Percentiles rank a stretch among this genome's conserved stretches.
phyloP scores from a whole-genome alignment of 1,140 invertebrate species.

The Drosophila eugracilis region DNA sequence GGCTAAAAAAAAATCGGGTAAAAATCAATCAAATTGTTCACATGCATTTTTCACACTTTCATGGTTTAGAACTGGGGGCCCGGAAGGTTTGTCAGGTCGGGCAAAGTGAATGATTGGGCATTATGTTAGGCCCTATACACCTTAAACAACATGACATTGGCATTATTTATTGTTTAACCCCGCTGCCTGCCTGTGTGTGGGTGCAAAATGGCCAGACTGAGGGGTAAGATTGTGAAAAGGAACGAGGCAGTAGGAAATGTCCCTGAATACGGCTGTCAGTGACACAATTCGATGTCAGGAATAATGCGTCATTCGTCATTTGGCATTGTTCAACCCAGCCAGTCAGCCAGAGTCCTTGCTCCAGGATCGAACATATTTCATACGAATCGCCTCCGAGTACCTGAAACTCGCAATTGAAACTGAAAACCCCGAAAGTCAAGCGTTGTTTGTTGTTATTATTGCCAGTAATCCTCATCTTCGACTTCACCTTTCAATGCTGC shows the following conservation, averaged over 20 bases:
- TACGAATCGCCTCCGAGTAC: slow-evolving; percentile 42
- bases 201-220: slow-evolving; percentile 46
- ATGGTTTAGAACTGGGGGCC: slow-evolving; percentile 16
- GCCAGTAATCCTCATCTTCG: slow-evolving; percentile 46
- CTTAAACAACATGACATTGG: slow-evolving; percentile 68
- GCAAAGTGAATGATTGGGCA: slow-evolving; percentile 63
- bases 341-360: slow-evolving; percentile 29
- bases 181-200: slow-evolving; percentile 30
- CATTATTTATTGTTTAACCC: slow-evolving; percentile 71
- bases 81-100: slow-evolving; percentile 12
- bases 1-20: slow-evolving; percentile 19
- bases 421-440: slow-evolving; percentile 63
- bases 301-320: slow-evolving; percentile 77
- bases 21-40: slow-evolving; percentile 69
- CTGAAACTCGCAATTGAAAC: slow-evolving; percentile 26
- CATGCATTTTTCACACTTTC: slow-evolving; percentile 51
- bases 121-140: slow-evolving; percentile 56
- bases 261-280: slow-evolving; percentile 66
- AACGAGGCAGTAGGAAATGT: slow-evolving; percentile 32
- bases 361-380: slow-evolving; percentile 54
- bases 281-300: slow-evolving; percentile 63
- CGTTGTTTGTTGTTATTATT: slow-evolving; percentile 74
- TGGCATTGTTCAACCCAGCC: slow-evolving; percentile 61
- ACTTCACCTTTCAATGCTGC: slow-evolving; percentile 15
- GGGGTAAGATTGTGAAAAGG: neutral